A percentile compares a stretch with the other conserved stretches of the same genome.
These are phyloP conservation scores for Eupithecia dodoneata DNA, from an alignment of 2,888 invertebrate species.

Conservation along the genomic window DNA sequence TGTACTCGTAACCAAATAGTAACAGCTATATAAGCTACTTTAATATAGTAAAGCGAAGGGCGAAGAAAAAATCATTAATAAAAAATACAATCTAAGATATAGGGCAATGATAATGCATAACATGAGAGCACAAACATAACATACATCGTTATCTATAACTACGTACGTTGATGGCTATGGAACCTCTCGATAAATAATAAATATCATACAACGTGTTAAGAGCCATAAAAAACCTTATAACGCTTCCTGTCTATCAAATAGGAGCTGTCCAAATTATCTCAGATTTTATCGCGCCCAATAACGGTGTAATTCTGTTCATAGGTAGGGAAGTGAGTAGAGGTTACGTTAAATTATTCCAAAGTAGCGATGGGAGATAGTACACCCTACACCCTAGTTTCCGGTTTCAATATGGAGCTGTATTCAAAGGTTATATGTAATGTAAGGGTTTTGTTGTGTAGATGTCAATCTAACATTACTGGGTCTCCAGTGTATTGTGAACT, in stretches of 20 bases:
- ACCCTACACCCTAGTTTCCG: constrained; percentile 43
- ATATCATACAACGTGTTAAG: constrained; percentile 19
- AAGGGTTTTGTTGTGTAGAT: constrained; percentile 10
- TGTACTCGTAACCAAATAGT: not conserved
- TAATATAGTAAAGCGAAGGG: not conserved
- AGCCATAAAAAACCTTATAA: constrained; percentile 24
- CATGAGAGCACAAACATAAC: not conserved
- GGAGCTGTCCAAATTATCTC: constrained; percentile 43
- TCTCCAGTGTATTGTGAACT: not conserved
- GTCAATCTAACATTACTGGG: not conserved
- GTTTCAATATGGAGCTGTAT: constrained; percentile 44
- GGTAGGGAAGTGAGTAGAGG: constrained; percentile 50
- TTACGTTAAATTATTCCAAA: constrained; percentile 55
- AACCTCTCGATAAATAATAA: constrained; percentile 11
- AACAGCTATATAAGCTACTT: not conserved
- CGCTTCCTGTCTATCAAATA: constrained; percentile 21
- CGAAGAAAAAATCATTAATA: not conserved
- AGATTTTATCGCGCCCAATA: constrained; percentile 49
- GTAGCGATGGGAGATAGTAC: constrained; percentile 49
- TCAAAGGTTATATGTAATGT: constrained; percentile 21
- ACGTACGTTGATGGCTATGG: not conserved
- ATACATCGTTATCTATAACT: not conserved
- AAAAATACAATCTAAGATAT: not conserved
- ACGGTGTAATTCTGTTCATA: constrained; percentile 45
- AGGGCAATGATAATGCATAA: not conserved